Evolutionary conservation across 2,113 vertebrate genomes (phyloP).

Genomic region (Datnioides undecimradiatus): DNA sequence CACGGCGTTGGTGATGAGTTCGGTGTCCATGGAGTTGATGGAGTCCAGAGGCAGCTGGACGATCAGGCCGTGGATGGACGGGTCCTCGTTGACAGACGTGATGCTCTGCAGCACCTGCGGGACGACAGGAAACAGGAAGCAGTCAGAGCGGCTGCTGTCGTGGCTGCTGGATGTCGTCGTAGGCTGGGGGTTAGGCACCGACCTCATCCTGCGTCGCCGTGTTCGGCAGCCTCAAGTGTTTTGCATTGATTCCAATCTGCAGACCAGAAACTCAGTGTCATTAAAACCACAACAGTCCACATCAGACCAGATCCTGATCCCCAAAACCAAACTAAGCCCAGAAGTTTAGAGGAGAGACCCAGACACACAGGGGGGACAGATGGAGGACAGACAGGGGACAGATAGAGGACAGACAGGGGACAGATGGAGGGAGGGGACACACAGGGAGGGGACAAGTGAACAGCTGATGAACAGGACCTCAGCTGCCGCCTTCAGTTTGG

Average conservation of each 20-base stretch:
- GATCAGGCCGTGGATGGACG: slow-evolving; percentile 90
- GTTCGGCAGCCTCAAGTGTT: slow-evolving; percentile 91
- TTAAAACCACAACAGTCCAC: not conserved
- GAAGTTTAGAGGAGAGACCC: too few relatives aligned
- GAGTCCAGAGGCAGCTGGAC: slow-evolving; percentile 96
- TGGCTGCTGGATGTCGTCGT: rapidly evolving
- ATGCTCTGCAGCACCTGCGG: slow-evolving; percentile 89
- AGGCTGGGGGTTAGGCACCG: not conserved
- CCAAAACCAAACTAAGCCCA: too few relatives aligned
- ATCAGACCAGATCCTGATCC: too few relatives aligned
- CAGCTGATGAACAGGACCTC: too few relatives aligned
- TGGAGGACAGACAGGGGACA: too few relatives aligned
- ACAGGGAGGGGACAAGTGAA: too few relatives aligned
- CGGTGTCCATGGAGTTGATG: slow-evolving; percentile 85
- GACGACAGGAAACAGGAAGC: not conserved
- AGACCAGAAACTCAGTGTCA: slow-evolving; percentile 26
- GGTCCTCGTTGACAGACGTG: slow-evolving; percentile 87
- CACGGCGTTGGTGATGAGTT: slow-evolving; percentile 90
- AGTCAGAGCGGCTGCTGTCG: not conserved
- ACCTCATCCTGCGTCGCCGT: slow-evolving; percentile 91
- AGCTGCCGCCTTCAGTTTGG: slow-evolving; percentile 95
- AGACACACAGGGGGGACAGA: too few relatives aligned
- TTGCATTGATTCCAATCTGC: slow-evolving; percentile 94
- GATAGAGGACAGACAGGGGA: too few relatives aligned
- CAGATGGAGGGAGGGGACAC: too few relatives aligned